A percentile compares a stretch with the other conserved stretches of the same genome.
These are phyloP conservation scores for Alloscopus bannaensis DNA, from an alignment of 2,888 invertebrate species.

Conservation along the genomic window DNA sequence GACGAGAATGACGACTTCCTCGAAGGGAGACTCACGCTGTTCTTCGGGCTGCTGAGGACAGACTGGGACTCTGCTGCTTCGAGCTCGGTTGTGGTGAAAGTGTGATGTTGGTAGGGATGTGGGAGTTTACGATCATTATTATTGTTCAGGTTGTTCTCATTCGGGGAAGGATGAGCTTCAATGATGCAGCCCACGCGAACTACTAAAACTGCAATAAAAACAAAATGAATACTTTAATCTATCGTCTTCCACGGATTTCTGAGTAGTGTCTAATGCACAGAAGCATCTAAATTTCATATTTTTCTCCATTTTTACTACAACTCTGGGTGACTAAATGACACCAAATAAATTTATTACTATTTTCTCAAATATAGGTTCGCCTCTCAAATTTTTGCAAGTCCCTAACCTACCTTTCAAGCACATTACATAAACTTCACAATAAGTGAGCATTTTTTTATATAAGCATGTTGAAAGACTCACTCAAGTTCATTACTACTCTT, in stretches of 20 bases:
- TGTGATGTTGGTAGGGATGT: background rate
- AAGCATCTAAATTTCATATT: too few relatives aligned
- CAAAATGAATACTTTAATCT: background rate
- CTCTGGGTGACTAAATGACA: too few relatives aligned
- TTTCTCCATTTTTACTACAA: too few relatives aligned
- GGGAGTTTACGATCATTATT: conserved; percentile 5
- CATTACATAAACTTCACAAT: too few relatives aligned
- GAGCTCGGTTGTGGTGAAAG: conserved; percentile 37
- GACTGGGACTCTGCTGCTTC: conserved; percentile 59
- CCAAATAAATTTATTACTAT: too few relatives aligned
- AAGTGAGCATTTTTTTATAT: too few relatives aligned
- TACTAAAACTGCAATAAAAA: conserved; percentile 68
- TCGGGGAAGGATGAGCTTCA: conserved; percentile 68
- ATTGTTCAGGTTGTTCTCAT: conserved; percentile 33
- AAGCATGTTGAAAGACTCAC: background rate
- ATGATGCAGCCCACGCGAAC: conserved; percentile 73
- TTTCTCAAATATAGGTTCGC: too few relatives aligned
- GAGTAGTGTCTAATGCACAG: too few relatives aligned
- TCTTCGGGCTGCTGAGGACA: conserved; percentile 36
- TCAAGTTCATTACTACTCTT: conserved; percentile 56
- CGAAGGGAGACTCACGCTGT: conserved; percentile 35
- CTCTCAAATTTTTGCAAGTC: too few relatives aligned
- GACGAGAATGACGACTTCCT: conserved; percentile 33
- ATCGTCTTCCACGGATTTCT: too few relatives aligned
- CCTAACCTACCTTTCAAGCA: too few relatives aligned